A percentile compares a stretch with the other conserved stretches of the same genome.
These are phyloP conservation scores for Trichogramma evanescens DNA, from an alignment of 2,888 invertebrate genomes.

Conservation along the genomic window DNA sequence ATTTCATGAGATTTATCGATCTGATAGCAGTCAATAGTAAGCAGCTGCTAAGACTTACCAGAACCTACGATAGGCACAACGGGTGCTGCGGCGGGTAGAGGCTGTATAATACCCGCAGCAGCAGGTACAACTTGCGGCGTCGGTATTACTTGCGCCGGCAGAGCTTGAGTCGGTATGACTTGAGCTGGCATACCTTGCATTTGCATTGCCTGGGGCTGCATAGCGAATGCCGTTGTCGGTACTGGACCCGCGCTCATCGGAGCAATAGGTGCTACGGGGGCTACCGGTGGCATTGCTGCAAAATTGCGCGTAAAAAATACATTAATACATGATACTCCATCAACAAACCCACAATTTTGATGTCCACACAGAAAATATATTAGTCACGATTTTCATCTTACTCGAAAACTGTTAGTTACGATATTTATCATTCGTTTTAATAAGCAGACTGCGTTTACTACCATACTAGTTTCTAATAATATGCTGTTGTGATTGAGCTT, in stretches of 20 bases:
- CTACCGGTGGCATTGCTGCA: constrained; percentile 34
- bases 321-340: no score
- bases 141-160: not conserved
- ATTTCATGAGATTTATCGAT: not conserved
- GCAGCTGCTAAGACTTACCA: not conserved
- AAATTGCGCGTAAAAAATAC: not conserved
- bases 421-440: no score
- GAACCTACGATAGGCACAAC: constrained; percentile 7
- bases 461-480: not conserved
- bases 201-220: constrained; percentile 34
- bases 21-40: no score
- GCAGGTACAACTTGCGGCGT: not conserved
- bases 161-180: constrained; percentile 23
- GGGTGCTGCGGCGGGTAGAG: constrained; percentile 2
- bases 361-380: no score
- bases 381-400: no score
- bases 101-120: constrained; percentile 12
- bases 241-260: constrained; percentile 41
- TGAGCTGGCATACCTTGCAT: constrained; percentile 34
- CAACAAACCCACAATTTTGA: no score
- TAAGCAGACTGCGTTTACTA: no score
- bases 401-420: no score
- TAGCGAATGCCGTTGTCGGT: constrained; percentile 42
- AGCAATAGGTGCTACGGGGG: constrained; percentile 40
- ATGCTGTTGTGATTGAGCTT: constrained; percentile 4